Base-by-base conservation (phyloP, 2,113 vertebrate genomes). In the Alces alces region DNA sequence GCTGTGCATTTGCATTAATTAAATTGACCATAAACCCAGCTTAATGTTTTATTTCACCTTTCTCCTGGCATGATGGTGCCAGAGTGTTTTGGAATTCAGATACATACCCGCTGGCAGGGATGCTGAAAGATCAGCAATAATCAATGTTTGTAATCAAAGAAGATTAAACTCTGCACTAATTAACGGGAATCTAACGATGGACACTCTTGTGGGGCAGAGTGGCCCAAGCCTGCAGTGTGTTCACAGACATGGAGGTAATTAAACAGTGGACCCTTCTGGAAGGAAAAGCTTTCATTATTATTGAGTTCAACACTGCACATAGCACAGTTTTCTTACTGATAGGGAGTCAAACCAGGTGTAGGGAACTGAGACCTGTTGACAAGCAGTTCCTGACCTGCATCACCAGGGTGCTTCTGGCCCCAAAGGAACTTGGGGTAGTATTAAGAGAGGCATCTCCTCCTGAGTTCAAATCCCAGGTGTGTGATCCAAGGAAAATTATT, bases 21-120 rank as follows among this genome's bases (percentile, higher is more conserved):
- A 97, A 98, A 97, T 97, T 97, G 96, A 95, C 92, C 98, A 95
- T 98, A 98, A 98, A 98, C 78, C 83, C 85, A 95, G 88, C 92
- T 95, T 97, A 98, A 98, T 98, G 97, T 97, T 98, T 98, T 88
- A 97, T 95, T 96, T 98, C 96, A 95, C 89, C 91, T 98, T 61
- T 98, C 84, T 97, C 70, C 86, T 98, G 96, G 85, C 66, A 83
- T 0, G 23, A 25, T 76, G 87, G 11, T 88, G 95, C 30, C 43
- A 76, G 60, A 90, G 50, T 86, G 84, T 95, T 97, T 61, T 86
- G 89, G 73, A 95, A 89, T 73, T 97, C 15, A 54, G 14, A 79
- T 14, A 64, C 78, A 64, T 76, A 97, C 92, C 54, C 45, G 0
- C 95, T 90, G 60, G 79, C 88, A 83, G 88, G 78, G 96, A 92